A percentile compares a stretch with the other conserved stretches of the same genome.
These are phyloP conservation scores for Holocentrus rufus DNA, from an alignment of 2,797 vertebrate genomes.

Conservation along the genomic window DNA sequence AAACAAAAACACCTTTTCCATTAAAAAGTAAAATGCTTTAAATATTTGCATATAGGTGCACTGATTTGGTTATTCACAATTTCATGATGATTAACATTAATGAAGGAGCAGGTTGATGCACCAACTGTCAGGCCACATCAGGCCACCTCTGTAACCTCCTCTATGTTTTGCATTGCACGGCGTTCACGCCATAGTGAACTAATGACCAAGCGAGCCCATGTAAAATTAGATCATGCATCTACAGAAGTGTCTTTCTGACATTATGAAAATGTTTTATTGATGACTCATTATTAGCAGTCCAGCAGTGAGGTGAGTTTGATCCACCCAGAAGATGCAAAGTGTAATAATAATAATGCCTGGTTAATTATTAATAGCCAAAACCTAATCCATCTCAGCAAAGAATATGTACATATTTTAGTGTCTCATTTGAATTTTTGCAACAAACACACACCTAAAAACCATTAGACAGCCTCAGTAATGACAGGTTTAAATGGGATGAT, in stretches of 20 bases:
- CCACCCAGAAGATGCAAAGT: constrained; percentile 83
- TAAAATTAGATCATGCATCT: constrained; percentile 81
- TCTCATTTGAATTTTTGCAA: constrained; percentile 85
- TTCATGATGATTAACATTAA: constrained; percentile 80
- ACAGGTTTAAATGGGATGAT: constrained; percentile 79
- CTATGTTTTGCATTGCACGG: constrained; percentile 69
- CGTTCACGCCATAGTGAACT: constrained; percentile 79
- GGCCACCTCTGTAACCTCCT: constrained; percentile 65
- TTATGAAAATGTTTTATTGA: constrained; percentile 88
- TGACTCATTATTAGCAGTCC: constrained; percentile 84
- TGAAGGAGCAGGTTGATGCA: constrained; percentile 76
- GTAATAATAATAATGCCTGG: constrained; percentile 85
- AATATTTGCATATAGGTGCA: constrained; percentile 77
- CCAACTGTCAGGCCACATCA: constrained; percentile 79
- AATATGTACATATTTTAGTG: constrained; percentile 86
- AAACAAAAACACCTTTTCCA: constrained; percentile 74
- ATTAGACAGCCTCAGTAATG: constrained; percentile 78
- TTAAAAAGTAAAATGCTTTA: constrained; percentile 75
- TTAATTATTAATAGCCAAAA: constrained; percentile 86
- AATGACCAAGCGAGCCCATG: constrained; percentile 79
- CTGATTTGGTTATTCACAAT: constrained; percentile 67
- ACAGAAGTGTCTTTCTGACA: constrained; percentile 82
- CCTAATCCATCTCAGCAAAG: constrained; percentile 82
- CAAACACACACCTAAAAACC: constrained; percentile 83
- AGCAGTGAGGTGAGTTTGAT: constrained; percentile 81